Conservation (phyloP, 2,113 vertebrate genomes). For the Emydura subglobosa region DNA sequence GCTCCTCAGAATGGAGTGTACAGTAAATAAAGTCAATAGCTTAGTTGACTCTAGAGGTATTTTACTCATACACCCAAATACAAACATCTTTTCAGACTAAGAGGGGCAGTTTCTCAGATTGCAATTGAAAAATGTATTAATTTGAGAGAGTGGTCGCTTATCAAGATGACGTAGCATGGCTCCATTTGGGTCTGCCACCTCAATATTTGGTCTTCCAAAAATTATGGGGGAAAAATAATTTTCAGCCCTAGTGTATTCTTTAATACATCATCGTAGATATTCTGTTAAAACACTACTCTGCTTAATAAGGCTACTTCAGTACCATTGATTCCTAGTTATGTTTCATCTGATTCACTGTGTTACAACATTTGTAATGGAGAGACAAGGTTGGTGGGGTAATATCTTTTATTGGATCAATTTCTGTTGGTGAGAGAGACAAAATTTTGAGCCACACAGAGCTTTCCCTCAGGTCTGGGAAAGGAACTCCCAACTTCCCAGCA, state of each 20-base stretch:
- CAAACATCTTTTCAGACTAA: not conserved
- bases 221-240: too few relatives aligned
- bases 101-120: not conserved
- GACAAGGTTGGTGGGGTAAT: too few relatives aligned
- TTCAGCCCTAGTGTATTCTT: too few relatives aligned
- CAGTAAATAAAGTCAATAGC: not conserved
- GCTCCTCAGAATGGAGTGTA: accelerated
- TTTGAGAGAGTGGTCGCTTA: too few relatives aligned
- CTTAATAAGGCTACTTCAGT: not conserved
- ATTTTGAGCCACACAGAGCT: too few relatives aligned
- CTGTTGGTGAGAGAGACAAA: too few relatives aligned
- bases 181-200: too few relatives aligned
- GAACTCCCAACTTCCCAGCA: too few relatives aligned
- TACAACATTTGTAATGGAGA: not conserved
- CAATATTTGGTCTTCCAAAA: too few relatives aligned
- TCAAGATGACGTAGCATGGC: too few relatives aligned
- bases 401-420: too few relatives aligned
- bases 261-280: not conserved
- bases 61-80: not conserved
- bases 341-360: not conserved
- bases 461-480: too few relatives aligned
- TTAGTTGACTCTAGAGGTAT: not conserved
- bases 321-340: not conserved
- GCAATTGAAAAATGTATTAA: not conserved
- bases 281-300: not conserved